Percentiles rank a stretch among this genome's conserved stretches.
phyloP scores from a whole-genome alignment of 2,888 invertebrate species.

The Bombyx huttoni region DNA sequence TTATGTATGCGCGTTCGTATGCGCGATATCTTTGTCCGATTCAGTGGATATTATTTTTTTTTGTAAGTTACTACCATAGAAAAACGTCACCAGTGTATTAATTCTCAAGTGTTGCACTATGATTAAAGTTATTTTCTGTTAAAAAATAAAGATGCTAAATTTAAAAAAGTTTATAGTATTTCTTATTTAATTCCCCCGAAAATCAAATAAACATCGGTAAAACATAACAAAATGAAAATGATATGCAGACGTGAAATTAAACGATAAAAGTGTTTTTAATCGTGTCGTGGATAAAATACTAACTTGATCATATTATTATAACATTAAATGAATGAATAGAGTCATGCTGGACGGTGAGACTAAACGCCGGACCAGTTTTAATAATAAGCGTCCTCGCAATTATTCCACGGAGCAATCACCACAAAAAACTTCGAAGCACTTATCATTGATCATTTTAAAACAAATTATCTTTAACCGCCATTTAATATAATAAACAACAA shows the following conservation, averaged over 20 bases:
- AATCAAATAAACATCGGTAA: no score
- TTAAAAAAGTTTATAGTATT: no score
- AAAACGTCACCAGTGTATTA: no score
- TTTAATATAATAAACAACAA: conserved; percentile 19
- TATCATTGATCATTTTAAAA: conserved; percentile 37
- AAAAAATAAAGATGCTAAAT: no score
- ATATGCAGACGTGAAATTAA: no score
- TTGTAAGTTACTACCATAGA: not conserved
- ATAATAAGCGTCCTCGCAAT: conserved; percentile 1
- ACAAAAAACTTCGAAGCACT: conserved; percentile 30
- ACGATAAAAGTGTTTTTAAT: no score
- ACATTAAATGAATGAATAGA: conserved; percentile 1
- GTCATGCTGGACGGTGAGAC: not conserved
- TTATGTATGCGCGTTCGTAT: conserved; percentile 21
- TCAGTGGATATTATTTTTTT: not conserved
- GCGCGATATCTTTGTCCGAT: not conserved
- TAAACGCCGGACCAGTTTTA: conserved; percentile 3
- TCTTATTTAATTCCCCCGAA: no score
- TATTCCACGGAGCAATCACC: conserved; percentile 12
- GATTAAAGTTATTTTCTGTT: no score
- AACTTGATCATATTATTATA: not conserved
- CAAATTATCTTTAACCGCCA: conserved; percentile 34
- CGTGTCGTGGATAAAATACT: no score
- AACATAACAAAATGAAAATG: no score
- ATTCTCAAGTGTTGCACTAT: no score